These are phyloP conservation scores for Polylopha cassiicola DNA, from an alignment of 2,888 invertebrate genomes.

Conservation along the genomic window DNA sequence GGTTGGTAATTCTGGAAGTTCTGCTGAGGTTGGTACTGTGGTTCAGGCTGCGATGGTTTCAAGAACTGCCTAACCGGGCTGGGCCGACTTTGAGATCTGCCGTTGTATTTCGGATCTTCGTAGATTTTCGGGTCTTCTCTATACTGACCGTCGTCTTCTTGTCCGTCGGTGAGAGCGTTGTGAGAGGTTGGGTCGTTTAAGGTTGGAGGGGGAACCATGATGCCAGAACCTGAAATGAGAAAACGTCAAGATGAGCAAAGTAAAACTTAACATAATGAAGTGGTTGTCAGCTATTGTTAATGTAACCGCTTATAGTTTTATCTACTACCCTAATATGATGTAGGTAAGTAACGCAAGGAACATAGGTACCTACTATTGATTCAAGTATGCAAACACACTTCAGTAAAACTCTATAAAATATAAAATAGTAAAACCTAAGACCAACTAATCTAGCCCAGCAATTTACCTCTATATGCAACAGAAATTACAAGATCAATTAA, in stretches of 20 bases:
- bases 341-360: no score
- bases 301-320: neutral
- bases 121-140: slow-evolving; percentile 89
- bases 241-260: neutral
- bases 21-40: slow-evolving; percentile 36
- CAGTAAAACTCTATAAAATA: no score
- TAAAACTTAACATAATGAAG: neutral
- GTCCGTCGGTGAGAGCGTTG: slow-evolving; percentile 77
- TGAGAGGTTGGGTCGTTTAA: slow-evolving; percentile 67
- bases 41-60: slow-evolving; percentile 33
- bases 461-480: no score
- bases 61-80: slow-evolving; percentile 48
- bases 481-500: no score
- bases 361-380: no score
- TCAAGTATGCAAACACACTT: no score
- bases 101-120: slow-evolving; percentile 82
- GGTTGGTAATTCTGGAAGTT: slow-evolving; percentile 33
- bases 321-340: slow-evolving; percentile 17
- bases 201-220: slow-evolving; percentile 90
- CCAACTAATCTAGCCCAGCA: no score
- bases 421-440: no score
- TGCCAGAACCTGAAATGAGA: slow-evolving; percentile 74
- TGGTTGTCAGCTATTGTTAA: no score
- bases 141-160: slow-evolving; percentile 91
- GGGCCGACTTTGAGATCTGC: slow-evolving; percentile 43